Base-by-base conservation (phyloP, 2,888 invertebrate species). In the Volucella zonaria region DNA sequence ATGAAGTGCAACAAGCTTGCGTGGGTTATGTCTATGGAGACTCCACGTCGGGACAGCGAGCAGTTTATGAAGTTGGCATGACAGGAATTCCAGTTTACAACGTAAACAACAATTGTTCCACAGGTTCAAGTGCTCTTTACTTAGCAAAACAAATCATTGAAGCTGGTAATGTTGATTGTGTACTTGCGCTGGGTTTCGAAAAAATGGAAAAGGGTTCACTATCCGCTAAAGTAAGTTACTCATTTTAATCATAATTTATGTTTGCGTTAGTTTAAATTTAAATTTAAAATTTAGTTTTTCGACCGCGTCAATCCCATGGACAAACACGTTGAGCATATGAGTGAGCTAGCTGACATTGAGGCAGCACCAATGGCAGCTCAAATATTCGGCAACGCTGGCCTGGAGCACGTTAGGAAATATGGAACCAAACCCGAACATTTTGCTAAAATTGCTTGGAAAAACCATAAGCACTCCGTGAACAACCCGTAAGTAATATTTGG, bases 51-150 rank as follows among this genome's bases (percentile, higher is more conserved):
- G 99, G 99, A 0, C 99, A 99, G 92, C 94, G 99, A 87, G 98
- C 98, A 0, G 92, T 99, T 8, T 99, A 99, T 91, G 96, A 97
- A 91, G 93, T 99, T 52, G 99, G 99, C 76, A 95, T 99, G 95
- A 98, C 96, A 43, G 99, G 99, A 52, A 98, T 99, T 87, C 99
- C 99, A 4, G 95, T 99, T 87, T 97, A 96, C 92, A 99, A 99
- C 92, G 99, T 99, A 12, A 99, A 99, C 93, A 99, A 99, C 91
- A 99, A 99, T 90, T 99, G 99, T 90, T 96, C 99, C 0, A 99
- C 99, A 1, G 99, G 99, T 40, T 96, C 99, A 0, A 97, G 96
- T 71, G 99, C 99, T 1, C 92, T 99, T 3, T 94, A 95, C 89
- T 93, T 99, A 89, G 98, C 96, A 0, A 98, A 98, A 90, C 98